A percentile compares a stretch with the other conserved stretches of the same genome.
Evolutionary conservation across 2,797 vertebrate species (phyloP).

Genomic region (Ispidina picta): DNA sequence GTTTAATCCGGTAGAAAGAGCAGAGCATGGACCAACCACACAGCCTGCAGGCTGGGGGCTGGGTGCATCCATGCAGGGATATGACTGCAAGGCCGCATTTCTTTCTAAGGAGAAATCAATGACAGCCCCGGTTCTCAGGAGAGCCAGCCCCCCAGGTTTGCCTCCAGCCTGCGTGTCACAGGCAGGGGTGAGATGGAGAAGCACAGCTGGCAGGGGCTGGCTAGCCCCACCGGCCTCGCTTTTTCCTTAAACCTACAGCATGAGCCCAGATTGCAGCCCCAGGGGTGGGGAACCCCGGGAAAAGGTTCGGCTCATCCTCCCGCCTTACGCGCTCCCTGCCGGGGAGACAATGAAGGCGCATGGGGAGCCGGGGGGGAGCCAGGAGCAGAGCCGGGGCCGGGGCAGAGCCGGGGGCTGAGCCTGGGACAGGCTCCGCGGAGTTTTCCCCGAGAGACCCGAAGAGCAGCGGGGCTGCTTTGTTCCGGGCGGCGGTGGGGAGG

Average conservation of each 20-base stretch:
- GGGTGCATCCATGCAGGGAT: background rate
- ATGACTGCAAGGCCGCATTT: background rate
- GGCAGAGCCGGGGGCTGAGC: background rate
- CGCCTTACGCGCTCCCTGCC: background rate
- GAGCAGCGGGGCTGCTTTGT: constrained; percentile 19
- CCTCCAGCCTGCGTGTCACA: background rate
- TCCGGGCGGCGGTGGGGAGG: background rate
- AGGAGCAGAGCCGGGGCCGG: background rate
- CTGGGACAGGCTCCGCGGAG: background rate
- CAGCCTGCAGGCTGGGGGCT: background rate
- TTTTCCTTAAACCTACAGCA: background rate
- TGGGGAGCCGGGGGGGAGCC: background rate
- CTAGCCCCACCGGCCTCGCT: background rate
- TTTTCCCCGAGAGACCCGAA: background rate
- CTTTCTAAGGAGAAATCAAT: background rate
- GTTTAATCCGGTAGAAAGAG: background rate
- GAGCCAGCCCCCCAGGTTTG: background rate
- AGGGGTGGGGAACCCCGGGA: background rate
- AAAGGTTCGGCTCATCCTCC: background rate
- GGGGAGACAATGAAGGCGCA: constrained; percentile 18
- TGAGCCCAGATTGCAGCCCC: background rate
- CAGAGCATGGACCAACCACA: fast-evolving
- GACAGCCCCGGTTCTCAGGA: background rate
- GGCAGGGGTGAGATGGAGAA: background rate
- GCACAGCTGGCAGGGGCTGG: background rate